Evolutionary conservation across 2,888 invertebrate genomes (phyloP).

Genomic region (Therioaphis trifolii): DNA sequence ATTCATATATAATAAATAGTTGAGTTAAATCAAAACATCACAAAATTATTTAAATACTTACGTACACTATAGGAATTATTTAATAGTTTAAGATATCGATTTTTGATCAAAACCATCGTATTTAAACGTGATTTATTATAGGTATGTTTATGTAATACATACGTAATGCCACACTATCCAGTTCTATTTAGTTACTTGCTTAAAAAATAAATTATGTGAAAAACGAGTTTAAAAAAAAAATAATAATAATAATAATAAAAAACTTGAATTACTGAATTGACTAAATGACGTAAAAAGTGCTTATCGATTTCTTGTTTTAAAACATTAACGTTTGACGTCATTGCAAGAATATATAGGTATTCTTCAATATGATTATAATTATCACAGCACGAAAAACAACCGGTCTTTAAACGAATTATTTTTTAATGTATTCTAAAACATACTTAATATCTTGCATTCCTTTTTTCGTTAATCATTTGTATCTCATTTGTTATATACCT

Average conservation of each 20-base stretch:
- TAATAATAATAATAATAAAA: background rate
- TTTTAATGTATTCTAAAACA: background rate
- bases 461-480: background rate
- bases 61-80: too few relatives aligned
- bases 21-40: too few relatives aligned
- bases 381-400: slow-evolving; percentile 1
- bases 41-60: too few relatives aligned
- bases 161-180: slow-evolving; percentile 17
- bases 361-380: slow-evolving; percentile 1
- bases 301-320: slow-evolving; percentile 19
- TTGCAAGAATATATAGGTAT: background rate
- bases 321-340: background rate
- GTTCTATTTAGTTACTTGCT: slow-evolving; percentile 12
- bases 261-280: slow-evolving; percentile 16
- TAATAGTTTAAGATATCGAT: background rate
- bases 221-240: slow-evolving; percentile 31
- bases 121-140: background rate
- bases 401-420: slow-evolving; percentile 10
- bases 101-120: background rate
- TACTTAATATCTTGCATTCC: slow-evolving; percentile 20
- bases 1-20: too few relatives aligned
- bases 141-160: slow-evolving; percentile 16
- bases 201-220: background rate
- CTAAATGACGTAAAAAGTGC: background rate
- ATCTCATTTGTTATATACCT: too few relatives aligned